Base-by-base conservation (phyloP, 2,113 vertebrate species). In the Ictidomys tridecemlineatus region DNA sequence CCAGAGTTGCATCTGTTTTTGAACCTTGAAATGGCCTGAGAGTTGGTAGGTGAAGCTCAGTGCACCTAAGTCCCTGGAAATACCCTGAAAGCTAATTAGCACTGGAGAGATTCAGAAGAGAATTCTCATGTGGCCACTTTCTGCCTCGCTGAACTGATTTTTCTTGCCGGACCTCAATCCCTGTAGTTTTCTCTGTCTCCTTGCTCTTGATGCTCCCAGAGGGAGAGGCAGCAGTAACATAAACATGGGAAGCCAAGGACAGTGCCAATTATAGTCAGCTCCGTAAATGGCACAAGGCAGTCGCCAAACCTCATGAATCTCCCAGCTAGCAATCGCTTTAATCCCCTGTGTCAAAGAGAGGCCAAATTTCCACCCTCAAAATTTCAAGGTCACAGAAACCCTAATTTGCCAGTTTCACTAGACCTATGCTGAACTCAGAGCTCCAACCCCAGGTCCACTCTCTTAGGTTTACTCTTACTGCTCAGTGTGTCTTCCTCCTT, bases 121-220 rank as follows among this genome's bases (percentile, higher is more conserved):
- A 32, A 6, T 4, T 30, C 20, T 30, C 2, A 37, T 3, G 26
- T 18, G 7, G 10, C 37, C 14, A 18, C 73, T 32, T 82, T 14
- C n/a, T 70, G 56, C 32, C 42, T 73, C 32, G 1, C 8, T 22
- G 65, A 87, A 32, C 61, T n/a, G n/a, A 51, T 8, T 16, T 30
- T 1, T 10, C 18, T 45, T 45, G 0, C 51, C 9, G 2, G 65
- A 37, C 2, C 30, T 22, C 0, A 17, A 5, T 2, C 22, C 1
- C 39, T 20, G 22, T 12, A 16, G 18, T n/a, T 67, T 8, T 14
- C 61, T 87, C 67, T 85, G 34, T 42, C 8, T 69, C 39, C 32
- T 63, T 42, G 22, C 28, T 51, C 30, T 34, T 2, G 32, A 30
- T n/a, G 11, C 16, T 61, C 13, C 30, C 53, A 9, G 48, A 74